Base-by-base conservation (phyloP, 2,113 vertebrate genomes). In the Telmatochromis sp. region DNA sequence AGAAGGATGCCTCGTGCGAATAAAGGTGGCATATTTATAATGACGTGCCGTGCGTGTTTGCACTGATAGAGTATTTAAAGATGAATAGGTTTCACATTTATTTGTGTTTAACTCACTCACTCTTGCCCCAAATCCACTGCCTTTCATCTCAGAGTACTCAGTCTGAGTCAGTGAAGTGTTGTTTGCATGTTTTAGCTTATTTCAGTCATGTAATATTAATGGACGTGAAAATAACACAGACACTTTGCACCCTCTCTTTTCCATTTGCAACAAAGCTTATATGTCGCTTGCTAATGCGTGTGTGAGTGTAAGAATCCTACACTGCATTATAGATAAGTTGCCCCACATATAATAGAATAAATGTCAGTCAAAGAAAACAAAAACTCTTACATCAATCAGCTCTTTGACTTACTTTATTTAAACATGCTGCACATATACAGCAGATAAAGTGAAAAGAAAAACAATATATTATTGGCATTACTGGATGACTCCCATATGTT, bases 11-110 rank as follows among this genome's bases (percentile, higher is more conserved):
- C 80, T 54, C 17, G 80, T 84, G 86, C 65, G 71, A 91, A 87
- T 85, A 71, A 84, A 94, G 84, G 82, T 68, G 86, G 90, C 86
- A 58, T 50, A 50, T 82, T 80, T 83, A 84, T 88, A 89, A 92
- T 93, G 81, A 93, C 68, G 80, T 33, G 4, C 33, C 3, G n/a
- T 35, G 4, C 19, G 4, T 31, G 14, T 60, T 87, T 63, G 51
- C 40, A n/a, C 19, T 33, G 35, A 60, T 93, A 45, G 28, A 92
- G 23, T 85, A 86, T 91, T 92, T 42, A 93, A 75, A 86, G 65
- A 83, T 87, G 86, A 28, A 93, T 91, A 5, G 63, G 19, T 51
- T 57, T 81, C 31, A 51, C 73, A 80, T 91, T 88, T 89, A 83
- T 68, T 55, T 12, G 9, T 51, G 45, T 50, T 78, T 78, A 78